Conservation (phyloP, 1,140 invertebrate species). For the Calliopsis andreniformis region DNA sequence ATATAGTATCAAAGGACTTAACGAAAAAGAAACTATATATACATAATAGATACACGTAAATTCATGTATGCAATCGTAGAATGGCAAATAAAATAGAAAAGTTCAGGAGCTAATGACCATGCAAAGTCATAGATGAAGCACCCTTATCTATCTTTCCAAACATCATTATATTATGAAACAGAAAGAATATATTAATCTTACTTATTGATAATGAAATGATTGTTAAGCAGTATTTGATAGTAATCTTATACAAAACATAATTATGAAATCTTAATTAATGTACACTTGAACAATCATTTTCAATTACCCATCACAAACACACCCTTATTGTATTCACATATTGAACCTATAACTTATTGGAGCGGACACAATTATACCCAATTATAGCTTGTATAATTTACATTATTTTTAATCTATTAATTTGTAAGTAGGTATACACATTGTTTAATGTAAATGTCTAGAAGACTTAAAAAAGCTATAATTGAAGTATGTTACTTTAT, state of each 20-base stretch:
- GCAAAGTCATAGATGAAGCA: slow-evolving; percentile 39
- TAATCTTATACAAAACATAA: slow-evolving; percentile 38
- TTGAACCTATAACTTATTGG: slow-evolving; percentile 17
- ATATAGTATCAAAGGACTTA: not conserved
- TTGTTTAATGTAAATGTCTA: not conserved
- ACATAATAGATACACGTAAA: slow-evolving; percentile 42
- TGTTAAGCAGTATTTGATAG: slow-evolving; percentile 18
- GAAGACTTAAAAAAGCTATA: not conserved
- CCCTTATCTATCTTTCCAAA: slow-evolving; percentile 41
- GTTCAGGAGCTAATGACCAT: slow-evolving; percentile 52
- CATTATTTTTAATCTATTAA: not conserved
- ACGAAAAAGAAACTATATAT: slow-evolving; percentile 34
- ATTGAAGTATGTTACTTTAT: not conserved
- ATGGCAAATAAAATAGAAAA: slow-evolving; percentile 5
- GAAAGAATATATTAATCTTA: slow-evolving; percentile 28
- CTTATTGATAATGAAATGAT: slow-evolving; percentile 68
- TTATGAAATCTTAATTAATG: slow-evolving; percentile 6
- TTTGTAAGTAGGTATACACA: not conserved
- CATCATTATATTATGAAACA: slow-evolving; percentile 21
- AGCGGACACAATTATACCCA: slow-evolving; percentile 72
- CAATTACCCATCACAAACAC: slow-evolving; percentile 16
- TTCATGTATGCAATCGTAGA: slow-evolving; percentile 22
- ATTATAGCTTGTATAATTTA: slow-evolving; percentile 17
- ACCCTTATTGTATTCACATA: slow-evolving; percentile 10
- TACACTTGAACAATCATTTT: slow-evolving; percentile 19